Evolutionary conservation across 2,888 invertebrate genomes (phyloP), one percentile per base, ranked within the genome.

Genomic region (Cheilosia grossa): DNA sequence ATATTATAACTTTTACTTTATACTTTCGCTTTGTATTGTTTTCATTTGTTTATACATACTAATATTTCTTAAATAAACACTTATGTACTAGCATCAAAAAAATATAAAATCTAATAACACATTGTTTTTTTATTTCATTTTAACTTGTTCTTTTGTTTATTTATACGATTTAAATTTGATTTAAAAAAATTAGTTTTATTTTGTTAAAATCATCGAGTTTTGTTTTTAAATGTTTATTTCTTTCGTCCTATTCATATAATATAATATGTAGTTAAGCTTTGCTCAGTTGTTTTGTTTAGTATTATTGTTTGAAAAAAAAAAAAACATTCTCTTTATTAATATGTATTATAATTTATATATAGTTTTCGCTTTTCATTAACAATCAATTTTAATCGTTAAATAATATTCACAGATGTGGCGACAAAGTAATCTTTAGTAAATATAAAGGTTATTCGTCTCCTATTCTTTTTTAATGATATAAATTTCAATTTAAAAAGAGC

Each of bases 101-200:
- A 86, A 87, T 87, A 87, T 87, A 87, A 87, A 87, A 87, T 87
- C 87, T 87, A 87, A 85, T 87, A 87, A 87, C 87, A 87, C 87
- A 87, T 85, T 85, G 1, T 27, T 27, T 30, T 63, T 73, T 59
- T 75, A 61, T 61, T 80, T 74, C 75, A 59, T 27, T 80, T 67
- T 54, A 51, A 51, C 24, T 21, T 13, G 66, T 59, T 51, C 64
- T 30, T 30, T 49, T 40, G 37, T 27, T 59, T 70, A 44, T 70
- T 80, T 74, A 73, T 87, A 77, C 33, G 49, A 15, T 63, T 75
- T 49, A 47, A 40, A 10, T 58, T 59, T 66, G 33, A 58, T 42
- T 40, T 30, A 44, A 44, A 59, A 70, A 69, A 44, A 69, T 47
- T 53, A 13, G 66, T 42, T 78, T 37, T 17, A 37, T 58, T 47